Conservation (phyloP, 2,888 invertebrate genomes). For the Mythimna lalbum region DNA sequence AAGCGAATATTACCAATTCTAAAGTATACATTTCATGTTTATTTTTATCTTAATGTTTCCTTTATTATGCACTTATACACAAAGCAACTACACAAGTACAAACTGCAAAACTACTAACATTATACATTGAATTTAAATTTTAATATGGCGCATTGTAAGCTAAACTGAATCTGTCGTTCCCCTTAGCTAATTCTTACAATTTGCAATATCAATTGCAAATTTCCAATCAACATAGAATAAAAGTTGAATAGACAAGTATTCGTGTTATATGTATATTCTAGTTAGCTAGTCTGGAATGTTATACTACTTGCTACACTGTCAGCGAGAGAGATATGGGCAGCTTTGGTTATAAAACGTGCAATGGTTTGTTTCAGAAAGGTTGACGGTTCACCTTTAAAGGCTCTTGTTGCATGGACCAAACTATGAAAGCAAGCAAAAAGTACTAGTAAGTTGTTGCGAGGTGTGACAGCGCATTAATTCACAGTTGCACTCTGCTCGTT, state of each 20-base stretch:
- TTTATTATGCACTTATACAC: constrained; percentile 12
- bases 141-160: constrained; percentile 26
- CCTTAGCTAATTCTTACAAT: constrained; percentile 46
- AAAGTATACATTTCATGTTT: background rate
- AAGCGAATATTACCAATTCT: constrained; percentile 1
- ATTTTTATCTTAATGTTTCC: constrained; percentile 1
- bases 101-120: constrained; percentile 12
- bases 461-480: constrained; percentile 41
- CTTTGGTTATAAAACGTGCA: constrained; percentile 8
- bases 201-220: constrained; percentile 50
- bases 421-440: constrained; percentile 23
- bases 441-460: constrained; percentile 20
- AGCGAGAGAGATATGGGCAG: constrained; percentile 21
- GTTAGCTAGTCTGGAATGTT: constrained; percentile 56
- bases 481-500: constrained; percentile 28
- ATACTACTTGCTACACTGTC: constrained; percentile 24
- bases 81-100: constrained; percentile 12
- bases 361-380: constrained; percentile 12
- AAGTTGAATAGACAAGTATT: constrained; percentile 42
- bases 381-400: constrained; percentile 13
- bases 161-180: constrained; percentile 32
- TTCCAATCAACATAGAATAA: constrained; percentile 48
- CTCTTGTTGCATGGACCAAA: constrained; percentile 3
- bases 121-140: constrained; percentile 32
- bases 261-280: constrained; percentile 35